phyloP scores from a whole-genome alignment of 2,113 vertebrate species.

The Ictalurus furcatus region DNA sequence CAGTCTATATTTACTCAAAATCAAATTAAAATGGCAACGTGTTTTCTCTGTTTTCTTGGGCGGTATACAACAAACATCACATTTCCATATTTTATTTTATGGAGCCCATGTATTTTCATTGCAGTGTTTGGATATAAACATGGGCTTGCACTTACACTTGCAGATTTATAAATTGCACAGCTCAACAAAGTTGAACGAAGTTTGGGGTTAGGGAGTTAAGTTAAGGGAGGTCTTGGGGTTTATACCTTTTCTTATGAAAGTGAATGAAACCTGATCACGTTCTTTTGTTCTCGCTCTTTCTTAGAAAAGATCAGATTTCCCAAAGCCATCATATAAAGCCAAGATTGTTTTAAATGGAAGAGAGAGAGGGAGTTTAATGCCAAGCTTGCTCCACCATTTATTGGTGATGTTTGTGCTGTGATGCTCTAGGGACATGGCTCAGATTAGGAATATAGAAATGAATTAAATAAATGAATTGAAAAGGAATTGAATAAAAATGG shows the following conservation, averaged over 20 bases:
- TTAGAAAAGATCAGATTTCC: background rate
- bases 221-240: background rate
- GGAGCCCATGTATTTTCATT: background rate
- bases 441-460: no score
- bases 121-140: background rate
- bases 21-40: slow-evolving; percentile 6
- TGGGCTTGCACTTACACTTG: background rate
- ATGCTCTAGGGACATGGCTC: no score
- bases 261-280: background rate
- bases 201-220: background rate
- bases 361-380: background rate
- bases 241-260: background rate
- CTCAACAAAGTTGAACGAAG: background rate
- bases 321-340: background rate
- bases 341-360: background rate
- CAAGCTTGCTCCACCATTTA: background rate
- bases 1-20: slow-evolving; percentile 32
- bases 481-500: no score
- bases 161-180: background rate
- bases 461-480: no score
- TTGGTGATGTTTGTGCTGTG: background rate
- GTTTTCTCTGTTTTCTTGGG: slow-evolving; percentile 10
- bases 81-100: background rate
- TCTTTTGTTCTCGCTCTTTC: background rate
- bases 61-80: slow-evolving; percentile 1